These are phyloP conservation scores for Aldrovandia affinis DNA, from an alignment of 2,797 vertebrate species.

Conservation along the genomic window DNA sequence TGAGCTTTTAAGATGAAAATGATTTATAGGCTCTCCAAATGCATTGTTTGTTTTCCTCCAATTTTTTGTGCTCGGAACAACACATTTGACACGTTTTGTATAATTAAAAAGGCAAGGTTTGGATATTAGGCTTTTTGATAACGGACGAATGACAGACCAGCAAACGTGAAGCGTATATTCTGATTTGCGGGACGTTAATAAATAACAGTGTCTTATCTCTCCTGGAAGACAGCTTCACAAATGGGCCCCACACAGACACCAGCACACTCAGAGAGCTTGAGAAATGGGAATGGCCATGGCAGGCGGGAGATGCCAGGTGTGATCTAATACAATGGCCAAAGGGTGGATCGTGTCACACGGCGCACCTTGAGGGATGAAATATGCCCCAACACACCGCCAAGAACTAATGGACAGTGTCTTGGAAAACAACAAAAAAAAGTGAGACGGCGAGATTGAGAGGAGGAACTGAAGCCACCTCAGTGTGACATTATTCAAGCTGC, in stretches of 20 bases:
- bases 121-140: constrained; percentile 31
- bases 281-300: constrained; percentile 77
- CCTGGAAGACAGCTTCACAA: constrained; percentile 76
- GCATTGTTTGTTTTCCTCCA: constrained; percentile 23
- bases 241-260: constrained; percentile 68
- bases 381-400: constrained; percentile 66
- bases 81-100: constrained; percentile 3
- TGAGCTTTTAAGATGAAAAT: constrained; percentile 16
- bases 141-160: constrained; percentile 27
- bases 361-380: constrained; percentile 77
- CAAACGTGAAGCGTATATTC: constrained; percentile 52
- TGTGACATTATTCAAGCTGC: constrained; percentile 56
- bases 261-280: constrained; percentile 63
- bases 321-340: constrained; percentile 74
- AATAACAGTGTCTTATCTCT: constrained; percentile 73
- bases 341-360: constrained; percentile 70
- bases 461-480: constrained; percentile 51
- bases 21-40: constrained; percentile 5
- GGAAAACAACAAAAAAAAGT: constrained; percentile 53
- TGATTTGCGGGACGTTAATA: constrained; percentile 71
- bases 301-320: constrained; percentile 63
- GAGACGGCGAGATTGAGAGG: constrained; percentile 52
- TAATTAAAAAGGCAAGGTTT: constrained; percentile 10
- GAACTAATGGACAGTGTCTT: constrained; percentile 76
- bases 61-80: constrained; percentile 8